Percentiles rank a stretch among this genome's conserved stretches.
phyloP scores from a whole-genome alignment of 2,113 vertebrate genomes.

The Campylorhamphus procurvoides region DNA sequence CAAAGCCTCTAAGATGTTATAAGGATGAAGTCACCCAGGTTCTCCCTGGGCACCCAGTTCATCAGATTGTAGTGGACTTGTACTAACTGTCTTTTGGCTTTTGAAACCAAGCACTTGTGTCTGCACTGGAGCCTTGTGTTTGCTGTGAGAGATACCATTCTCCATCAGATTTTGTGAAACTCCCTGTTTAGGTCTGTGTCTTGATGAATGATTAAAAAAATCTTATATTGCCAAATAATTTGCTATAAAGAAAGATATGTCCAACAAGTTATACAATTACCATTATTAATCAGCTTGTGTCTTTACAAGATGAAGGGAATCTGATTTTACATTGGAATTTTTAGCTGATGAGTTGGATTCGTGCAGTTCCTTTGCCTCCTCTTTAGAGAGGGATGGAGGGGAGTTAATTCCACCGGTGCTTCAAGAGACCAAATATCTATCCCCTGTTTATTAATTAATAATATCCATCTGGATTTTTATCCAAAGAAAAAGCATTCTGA shows the following conservation, averaged over 20 bases:
- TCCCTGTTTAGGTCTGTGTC: neutral
- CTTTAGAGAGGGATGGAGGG: conserved; percentile 20
- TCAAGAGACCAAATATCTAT: conserved; percentile 26
- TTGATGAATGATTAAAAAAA: conserved; percentile 3
- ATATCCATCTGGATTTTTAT: conserved; percentile 45
- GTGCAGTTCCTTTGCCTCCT: neutral
- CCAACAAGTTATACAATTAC: conserved; percentile 54
- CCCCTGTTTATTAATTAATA: conserved; percentile 56
- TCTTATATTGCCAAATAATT: conserved; percentile 38
- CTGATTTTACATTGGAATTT: conserved; percentile 37
- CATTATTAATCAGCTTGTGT: conserved; percentile 44
- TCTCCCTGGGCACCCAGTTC: neutral
- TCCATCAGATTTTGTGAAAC: neutral
- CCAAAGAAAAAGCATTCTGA: conserved; percentile 3
- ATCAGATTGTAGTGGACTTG: neutral
- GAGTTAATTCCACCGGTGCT: neutral
- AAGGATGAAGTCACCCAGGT: neutral
- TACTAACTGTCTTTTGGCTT: neutral
- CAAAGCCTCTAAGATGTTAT: neutral
- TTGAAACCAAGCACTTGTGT: neutral
- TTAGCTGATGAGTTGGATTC: conserved; percentile 42
- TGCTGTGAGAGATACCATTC: neutral
- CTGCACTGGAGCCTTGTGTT: neutral
- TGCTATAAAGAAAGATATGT: conserved; percentile 5
- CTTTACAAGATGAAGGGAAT: conserved; percentile 34